Evolutionary conservation across 2,888 invertebrate species (phyloP).

Genomic region (Pandemis heparana): DNA sequence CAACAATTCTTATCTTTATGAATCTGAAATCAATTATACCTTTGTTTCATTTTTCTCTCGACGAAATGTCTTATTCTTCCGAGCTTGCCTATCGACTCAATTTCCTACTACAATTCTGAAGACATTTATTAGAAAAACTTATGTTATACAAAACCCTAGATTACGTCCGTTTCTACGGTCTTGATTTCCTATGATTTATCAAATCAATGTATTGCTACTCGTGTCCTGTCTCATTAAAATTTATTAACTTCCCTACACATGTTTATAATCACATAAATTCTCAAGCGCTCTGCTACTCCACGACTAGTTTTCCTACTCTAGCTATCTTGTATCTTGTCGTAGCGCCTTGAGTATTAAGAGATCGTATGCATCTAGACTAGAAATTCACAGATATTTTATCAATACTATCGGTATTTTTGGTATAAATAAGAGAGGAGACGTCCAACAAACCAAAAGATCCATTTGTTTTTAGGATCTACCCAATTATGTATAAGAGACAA

Average conservation of each 20-base stretch:
- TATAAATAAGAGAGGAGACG: too few relatives aligned
- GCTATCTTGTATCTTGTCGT: constrained; percentile 17
- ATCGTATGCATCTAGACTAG: too few relatives aligned
- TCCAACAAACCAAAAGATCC: too few relatives aligned
- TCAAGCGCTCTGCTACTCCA: constrained; percentile 19
- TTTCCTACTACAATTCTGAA: background rate
- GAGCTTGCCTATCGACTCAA: too few relatives aligned
- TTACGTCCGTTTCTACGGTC: background rate
- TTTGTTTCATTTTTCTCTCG: background rate
- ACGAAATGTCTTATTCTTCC: background rate
- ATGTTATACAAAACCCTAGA: background rate
- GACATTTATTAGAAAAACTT: background rate
- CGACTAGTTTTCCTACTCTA: constrained; percentile 23
- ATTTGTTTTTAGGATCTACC: too few relatives aligned
- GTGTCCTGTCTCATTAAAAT: constrained; percentile 32
- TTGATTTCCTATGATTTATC: background rate
- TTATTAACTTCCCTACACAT: constrained; percentile 26
- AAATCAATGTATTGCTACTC: background rate
- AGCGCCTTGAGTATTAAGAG: background rate
- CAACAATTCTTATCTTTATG: too few relatives aligned
- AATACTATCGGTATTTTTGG: too few relatives aligned
- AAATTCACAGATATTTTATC: too few relatives aligned
- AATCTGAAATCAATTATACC: background rate
- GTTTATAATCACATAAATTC: constrained; percentile 29
- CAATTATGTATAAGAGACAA: too few relatives aligned